phyloP scores from a whole-genome alignment of 1,140 invertebrate species.

The Phenacoccus solenopsis region DNA sequence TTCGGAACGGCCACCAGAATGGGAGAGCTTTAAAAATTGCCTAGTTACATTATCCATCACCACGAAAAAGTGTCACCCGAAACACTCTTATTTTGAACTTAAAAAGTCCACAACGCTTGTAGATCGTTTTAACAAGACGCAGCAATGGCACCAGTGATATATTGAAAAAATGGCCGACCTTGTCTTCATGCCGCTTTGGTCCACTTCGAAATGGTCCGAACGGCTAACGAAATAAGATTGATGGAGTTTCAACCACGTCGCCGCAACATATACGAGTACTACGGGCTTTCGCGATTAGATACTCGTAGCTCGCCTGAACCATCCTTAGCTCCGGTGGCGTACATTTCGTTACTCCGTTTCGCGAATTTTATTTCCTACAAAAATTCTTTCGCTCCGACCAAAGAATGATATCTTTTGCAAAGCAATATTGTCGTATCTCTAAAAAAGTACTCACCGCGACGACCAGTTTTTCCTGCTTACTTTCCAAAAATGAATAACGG shows the following conservation, averaged over 20 bases:
- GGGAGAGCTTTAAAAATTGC: conserved; percentile 10
- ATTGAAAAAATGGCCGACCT: conserved; percentile 17
- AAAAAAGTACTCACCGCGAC: too few relatives aligned
- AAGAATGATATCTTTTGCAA: too few relatives aligned
- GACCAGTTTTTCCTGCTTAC: too few relatives aligned
- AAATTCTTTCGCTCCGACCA: too few relatives aligned
- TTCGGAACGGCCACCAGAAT: neutral
- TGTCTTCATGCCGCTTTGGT: neutral
- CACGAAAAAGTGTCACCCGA: conserved; percentile 8
- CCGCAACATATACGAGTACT: too few relatives aligned
- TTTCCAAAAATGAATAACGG: neutral
- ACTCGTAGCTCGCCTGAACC: too few relatives aligned
- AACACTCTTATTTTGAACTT: neutral
- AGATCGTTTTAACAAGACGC: neutral
- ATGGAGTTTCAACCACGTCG: conserved; percentile 7
- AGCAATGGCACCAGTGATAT: conserved; percentile 3
- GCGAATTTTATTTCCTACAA: too few relatives aligned
- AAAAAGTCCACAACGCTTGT: neutral
- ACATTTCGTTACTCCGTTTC: too few relatives aligned
- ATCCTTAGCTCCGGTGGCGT: too few relatives aligned
- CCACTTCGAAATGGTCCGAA: neutral
- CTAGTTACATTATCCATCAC: conserved; percentile 12
- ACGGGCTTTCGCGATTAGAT: too few relatives aligned
- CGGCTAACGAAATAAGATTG: conserved; percentile 6
- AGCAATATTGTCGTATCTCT: too few relatives aligned